These are phyloP conservation scores for Myotis davidii DNA, from an alignment of 2,113 vertebrate genomes.

Conservation along the genomic window DNA sequence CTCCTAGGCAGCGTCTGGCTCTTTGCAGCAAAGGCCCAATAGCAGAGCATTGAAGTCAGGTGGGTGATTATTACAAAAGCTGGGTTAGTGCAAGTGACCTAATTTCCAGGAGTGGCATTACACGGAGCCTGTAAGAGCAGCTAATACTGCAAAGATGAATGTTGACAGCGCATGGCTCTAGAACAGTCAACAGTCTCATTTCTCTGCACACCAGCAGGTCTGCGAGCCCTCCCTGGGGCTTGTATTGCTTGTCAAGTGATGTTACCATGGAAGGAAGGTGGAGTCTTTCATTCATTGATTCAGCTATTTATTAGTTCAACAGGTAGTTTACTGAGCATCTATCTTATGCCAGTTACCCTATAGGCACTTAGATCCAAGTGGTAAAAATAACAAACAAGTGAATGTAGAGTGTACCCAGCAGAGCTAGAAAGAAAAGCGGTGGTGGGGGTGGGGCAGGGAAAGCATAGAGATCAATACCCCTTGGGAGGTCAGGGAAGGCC, in stretches of 20 bases:
- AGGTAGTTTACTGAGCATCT: neutral
- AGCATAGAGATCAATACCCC: accelerated
- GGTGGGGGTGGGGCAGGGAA: no score
- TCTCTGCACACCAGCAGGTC: neutral
- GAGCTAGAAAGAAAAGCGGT: neutral
- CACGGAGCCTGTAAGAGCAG: conserved; percentile 15
- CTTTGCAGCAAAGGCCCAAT: conserved; percentile 74
- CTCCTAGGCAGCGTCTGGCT: conserved; percentile 50
- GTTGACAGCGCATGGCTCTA: neutral
- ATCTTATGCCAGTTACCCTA: accelerated
- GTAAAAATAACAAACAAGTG: neutral
- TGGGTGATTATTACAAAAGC: conserved; percentile 59
- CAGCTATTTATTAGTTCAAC: neutral
- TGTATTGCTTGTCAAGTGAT: no score
- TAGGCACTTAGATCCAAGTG: neutral
- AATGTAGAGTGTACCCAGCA: neutral
- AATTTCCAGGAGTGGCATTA: conserved; percentile 34
- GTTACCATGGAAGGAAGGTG: neutral
- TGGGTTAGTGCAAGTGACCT: conserved; percentile 48
- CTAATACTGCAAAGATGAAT: neutral
- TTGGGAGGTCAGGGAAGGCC: no score
- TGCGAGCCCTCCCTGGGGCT: accelerated
- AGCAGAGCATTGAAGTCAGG: conserved; percentile 68
- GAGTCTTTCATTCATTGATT: neutral
- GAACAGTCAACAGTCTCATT: neutral